Evolutionary conservation across 30 jellyfish, hydroid and myxozoan genomes (phyloP).

Genomic region (Turritopsis dohrnii): DNA sequence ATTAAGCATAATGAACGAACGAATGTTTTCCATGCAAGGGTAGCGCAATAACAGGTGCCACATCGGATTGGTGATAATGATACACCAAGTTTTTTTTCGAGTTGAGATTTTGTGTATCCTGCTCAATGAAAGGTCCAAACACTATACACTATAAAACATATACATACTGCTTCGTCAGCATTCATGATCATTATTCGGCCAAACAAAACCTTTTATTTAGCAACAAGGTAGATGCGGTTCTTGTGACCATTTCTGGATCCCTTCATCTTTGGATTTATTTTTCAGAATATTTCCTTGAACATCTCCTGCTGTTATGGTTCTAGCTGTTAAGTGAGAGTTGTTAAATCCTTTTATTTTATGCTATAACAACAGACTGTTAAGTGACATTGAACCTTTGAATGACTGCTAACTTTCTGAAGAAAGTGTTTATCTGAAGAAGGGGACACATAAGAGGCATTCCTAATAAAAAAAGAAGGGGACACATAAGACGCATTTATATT

Average conservation of each 20-base stretch:
- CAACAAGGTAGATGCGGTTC: background rate
- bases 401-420: too few relatives aligned
- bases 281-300: background rate
- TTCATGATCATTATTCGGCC: background rate
- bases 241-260: background rate
- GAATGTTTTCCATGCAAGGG: too few relatives aligned
- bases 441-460: too few relatives aligned
- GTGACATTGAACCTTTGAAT: background rate
- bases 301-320: background rate
- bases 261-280: background rate
- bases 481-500: too few relatives aligned
- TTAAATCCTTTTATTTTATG: background rate
- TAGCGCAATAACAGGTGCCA: too few relatives aligned
- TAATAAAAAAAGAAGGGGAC: too few relatives aligned
- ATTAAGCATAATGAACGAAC: too few relatives aligned
- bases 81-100: too few relatives aligned
- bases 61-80: too few relatives aligned
- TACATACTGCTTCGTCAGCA: background rate
- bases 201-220: background rate
- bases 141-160: background rate
- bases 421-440: too few relatives aligned
- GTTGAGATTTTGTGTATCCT: too few relatives aligned
- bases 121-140: too few relatives aligned
- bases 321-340: background rate
- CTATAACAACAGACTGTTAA: background rate